phyloP scores from a whole-genome alignment of 2,888 invertebrate genomes.

The Archips crataeganus region DNA sequence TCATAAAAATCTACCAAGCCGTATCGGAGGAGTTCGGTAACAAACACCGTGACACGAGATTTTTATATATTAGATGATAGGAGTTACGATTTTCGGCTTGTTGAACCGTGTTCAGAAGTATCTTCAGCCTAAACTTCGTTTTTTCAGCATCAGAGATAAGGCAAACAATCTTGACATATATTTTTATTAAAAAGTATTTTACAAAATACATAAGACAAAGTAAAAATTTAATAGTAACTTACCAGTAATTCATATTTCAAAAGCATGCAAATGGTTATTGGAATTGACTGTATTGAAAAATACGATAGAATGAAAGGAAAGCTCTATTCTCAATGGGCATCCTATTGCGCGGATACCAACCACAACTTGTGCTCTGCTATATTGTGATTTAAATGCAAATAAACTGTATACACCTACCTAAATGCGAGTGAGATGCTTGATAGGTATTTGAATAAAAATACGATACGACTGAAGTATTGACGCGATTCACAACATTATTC shows the following conservation, averaged over 20 bases:
- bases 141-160: too few species aligned
- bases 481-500: constrained; percentile 4
- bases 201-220: too few species aligned
- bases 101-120: too few species aligned
- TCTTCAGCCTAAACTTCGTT: too few species aligned
- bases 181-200: too few species aligned
- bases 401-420: background rate
- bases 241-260: background rate
- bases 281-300: background rate
- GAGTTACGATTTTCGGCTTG: background rate
- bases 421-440: background rate
- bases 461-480: background rate
- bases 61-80: too few species aligned
- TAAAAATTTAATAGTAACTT: too few species aligned
- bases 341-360: background rate
- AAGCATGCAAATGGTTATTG: background rate
- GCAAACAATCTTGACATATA: too few species aligned
- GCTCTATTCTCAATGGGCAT: background rate
- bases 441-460: constrained; percentile 9
- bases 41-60: too few species aligned
- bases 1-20: too few species aligned
- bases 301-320: background rate
- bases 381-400: constrained; percentile 11
- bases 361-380: background rate
- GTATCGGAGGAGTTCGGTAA: too few species aligned